These are phyloP conservation scores for Chrysopilus asiliformis DNA, from an alignment of 2,888 invertebrate species.

Conservation along the genomic window DNA sequence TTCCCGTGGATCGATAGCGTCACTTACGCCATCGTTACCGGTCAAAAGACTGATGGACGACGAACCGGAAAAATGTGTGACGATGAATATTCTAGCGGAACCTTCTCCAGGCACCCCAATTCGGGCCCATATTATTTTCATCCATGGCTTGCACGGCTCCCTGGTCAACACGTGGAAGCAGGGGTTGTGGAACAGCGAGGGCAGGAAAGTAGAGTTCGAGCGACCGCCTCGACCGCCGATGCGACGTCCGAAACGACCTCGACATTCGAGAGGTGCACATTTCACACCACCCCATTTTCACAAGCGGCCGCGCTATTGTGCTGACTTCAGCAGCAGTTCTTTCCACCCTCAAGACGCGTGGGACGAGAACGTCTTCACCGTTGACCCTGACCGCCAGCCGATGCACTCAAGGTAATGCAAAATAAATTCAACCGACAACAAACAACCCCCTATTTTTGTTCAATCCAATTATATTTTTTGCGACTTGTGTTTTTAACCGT, in stretches of 20 bases:
- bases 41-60: slow-evolving; percentile 4
- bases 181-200: slow-evolving; percentile 46
- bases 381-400: too few relatives aligned
- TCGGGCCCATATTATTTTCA: slow-evolving; percentile 60
- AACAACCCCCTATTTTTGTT: too few relatives aligned
- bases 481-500: too few relatives aligned
- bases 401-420: too few relatives aligned
- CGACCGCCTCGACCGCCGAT: slow-evolving; percentile 33
- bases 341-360: too few relatives aligned
- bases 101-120: slow-evolving; percentile 30
- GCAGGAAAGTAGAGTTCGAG: slow-evolving; percentile 30
- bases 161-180: slow-evolving; percentile 73
- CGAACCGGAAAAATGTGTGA: slow-evolving; percentile 26
- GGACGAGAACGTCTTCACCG: too few relatives aligned
- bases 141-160: slow-evolving; percentile 61
- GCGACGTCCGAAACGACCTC: slow-evolving; percentile 29
- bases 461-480: too few relatives aligned
- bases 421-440: too few relatives aligned
- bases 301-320: slow-evolving; percentile 27
- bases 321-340: too few relatives aligned
- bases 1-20: too few relatives aligned
- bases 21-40: neutral
- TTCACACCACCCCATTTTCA: slow-evolving; percentile 17
- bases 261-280: slow-evolving; percentile 14
- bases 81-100: slow-evolving; percentile 29